phyloP scores from a whole-genome alignment of 2,888 invertebrate genomes.

The Craniophora ligustri region DNA sequence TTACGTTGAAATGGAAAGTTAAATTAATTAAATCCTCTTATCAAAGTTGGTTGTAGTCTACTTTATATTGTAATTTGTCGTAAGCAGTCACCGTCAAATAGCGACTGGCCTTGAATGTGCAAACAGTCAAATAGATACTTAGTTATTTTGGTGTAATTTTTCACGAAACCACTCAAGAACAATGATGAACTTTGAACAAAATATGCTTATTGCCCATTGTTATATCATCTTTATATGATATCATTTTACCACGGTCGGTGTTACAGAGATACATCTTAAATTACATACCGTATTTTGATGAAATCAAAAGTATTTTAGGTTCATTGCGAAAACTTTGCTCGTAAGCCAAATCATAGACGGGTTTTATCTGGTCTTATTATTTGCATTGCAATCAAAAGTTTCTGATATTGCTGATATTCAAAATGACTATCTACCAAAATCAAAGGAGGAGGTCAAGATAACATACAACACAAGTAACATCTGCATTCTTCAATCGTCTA shows the following conservation, averaged over 20 bases:
- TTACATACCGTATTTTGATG: conserved; percentile 33
- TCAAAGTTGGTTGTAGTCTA: background rate
- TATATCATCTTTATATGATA: conserved; percentile 54
- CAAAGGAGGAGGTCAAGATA: too few relatives aligned
- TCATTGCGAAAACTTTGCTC: too few relatives aligned
- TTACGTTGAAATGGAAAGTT: background rate
- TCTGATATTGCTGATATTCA: too few relatives aligned
- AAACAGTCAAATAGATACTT: conserved; percentile 25
- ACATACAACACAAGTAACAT: too few relatives aligned
- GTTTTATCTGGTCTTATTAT: conserved; percentile 12
- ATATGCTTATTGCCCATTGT: conserved; percentile 62
- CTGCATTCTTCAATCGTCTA: too few relatives aligned
- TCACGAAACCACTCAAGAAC: conserved; percentile 35
- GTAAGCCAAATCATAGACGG: too few relatives aligned
- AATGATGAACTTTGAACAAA: conserved; percentile 59
- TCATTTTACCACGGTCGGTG: conserved; percentile 58
- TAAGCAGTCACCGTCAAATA: background rate
- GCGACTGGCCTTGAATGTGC: conserved; percentile 31
- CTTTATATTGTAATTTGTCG: background rate
- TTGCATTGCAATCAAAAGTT: too few relatives aligned
- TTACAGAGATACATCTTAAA: conserved; percentile 34
- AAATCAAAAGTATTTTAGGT: conserved; percentile 45
- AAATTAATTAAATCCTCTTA: background rate
- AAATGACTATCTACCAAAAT: too few relatives aligned
- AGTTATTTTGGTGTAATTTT: conserved; percentile 47